Evolutionary conservation across 2,797 vertebrate genomes (phyloP).

Genomic region (Neosilurus mollespiculum): DNA sequence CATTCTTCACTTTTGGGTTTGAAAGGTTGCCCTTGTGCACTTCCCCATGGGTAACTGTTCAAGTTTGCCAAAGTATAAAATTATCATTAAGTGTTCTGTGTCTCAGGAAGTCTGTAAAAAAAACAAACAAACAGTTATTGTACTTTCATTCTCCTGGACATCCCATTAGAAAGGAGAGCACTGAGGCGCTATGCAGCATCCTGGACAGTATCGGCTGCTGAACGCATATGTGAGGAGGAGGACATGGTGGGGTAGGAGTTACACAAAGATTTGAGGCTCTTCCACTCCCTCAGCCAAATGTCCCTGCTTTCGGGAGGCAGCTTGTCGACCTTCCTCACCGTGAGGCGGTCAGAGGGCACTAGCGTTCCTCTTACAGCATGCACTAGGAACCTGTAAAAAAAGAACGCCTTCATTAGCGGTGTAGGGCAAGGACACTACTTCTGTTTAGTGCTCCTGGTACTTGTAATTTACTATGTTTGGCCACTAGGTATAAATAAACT

Average conservation of each 20-base stretch:
- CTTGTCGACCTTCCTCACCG: constrained; percentile 81
- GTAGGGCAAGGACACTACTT: neutral
- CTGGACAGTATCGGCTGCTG: constrained; percentile 28
- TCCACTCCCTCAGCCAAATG: constrained; percentile 78
- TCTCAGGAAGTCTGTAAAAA: neutral
- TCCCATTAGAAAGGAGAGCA: neutral
- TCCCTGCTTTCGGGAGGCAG: constrained; percentile 70
- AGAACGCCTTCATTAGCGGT: constrained; percentile 6
- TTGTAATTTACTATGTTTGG: neutral
- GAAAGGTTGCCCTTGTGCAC: neutral
- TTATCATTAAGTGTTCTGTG: neutral
- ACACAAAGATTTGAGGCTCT: constrained; percentile 61
- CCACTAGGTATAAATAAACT: neutral
- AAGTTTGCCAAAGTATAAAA: neutral
- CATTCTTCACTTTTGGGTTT: neutral
- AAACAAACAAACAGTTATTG: neutral
- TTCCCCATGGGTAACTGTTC: constrained; percentile 20
- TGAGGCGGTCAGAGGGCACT: constrained; percentile 70
- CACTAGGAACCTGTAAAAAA: constrained; percentile 79
- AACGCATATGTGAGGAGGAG: constrained; percentile 53
- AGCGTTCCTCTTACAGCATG: constrained; percentile 81
- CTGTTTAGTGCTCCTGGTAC: neutral
- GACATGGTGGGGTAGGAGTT: constrained; percentile 54
- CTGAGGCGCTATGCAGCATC: constrained; percentile 4
- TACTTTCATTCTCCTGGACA: neutral